Conservation (phyloP, 2,797 vertebrate genomes). For the Cynodonichthys magdalenae region DNA sequence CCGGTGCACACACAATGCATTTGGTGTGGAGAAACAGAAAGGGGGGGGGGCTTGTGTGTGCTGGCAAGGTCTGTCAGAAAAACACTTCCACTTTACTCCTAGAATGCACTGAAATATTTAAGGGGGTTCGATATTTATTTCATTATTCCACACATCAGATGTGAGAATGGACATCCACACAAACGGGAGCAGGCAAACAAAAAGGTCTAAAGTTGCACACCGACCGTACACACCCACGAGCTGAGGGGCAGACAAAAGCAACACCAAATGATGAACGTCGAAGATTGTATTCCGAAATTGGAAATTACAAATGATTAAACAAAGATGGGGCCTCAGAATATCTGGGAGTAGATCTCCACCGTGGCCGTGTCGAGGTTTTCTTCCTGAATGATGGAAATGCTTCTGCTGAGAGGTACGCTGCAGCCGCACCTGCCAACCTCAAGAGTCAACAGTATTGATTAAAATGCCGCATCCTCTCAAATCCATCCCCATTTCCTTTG, state of each 20-base stretch:
- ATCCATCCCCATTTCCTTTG: slow-evolving; percentile 81
- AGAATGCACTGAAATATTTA: slow-evolving; percentile 82
- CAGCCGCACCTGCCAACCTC: slow-evolving; percentile 76
- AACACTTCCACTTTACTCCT: slow-evolving; percentile 82
- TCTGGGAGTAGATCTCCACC: slow-evolving; percentile 34
- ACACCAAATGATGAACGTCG: not conserved
- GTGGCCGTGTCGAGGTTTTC: slow-evolving; percentile 37
- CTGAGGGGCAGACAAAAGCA: slow-evolving; percentile 31
- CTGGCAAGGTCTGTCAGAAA: slow-evolving; percentile 76
- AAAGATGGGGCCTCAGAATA: slow-evolving; percentile 45
- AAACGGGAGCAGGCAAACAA: slow-evolving; percentile 62
- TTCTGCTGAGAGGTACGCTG: slow-evolving; percentile 47
- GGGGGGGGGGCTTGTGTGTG: slow-evolving; percentile 1
- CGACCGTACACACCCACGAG: not conserved
- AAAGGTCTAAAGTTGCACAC: slow-evolving; percentile 51
- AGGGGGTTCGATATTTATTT: slow-evolving; percentile 74
- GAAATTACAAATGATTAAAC: slow-evolving; percentile 54
- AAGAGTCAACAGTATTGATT: slow-evolving; percentile 73
- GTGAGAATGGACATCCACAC: slow-evolving; percentile 69
- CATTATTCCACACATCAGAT: slow-evolving; percentile 72
- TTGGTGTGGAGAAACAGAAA: slow-evolving; percentile 63
- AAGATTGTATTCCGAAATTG: slow-evolving; percentile 9
- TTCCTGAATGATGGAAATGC: slow-evolving; percentile 66
- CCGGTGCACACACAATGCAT: slow-evolving; percentile 81
- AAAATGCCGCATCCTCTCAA: slow-evolving; percentile 75